Evolutionary conservation across 2,113 vertebrate genomes (phyloP).

Genomic region (Fregetta grallaria): DNA sequence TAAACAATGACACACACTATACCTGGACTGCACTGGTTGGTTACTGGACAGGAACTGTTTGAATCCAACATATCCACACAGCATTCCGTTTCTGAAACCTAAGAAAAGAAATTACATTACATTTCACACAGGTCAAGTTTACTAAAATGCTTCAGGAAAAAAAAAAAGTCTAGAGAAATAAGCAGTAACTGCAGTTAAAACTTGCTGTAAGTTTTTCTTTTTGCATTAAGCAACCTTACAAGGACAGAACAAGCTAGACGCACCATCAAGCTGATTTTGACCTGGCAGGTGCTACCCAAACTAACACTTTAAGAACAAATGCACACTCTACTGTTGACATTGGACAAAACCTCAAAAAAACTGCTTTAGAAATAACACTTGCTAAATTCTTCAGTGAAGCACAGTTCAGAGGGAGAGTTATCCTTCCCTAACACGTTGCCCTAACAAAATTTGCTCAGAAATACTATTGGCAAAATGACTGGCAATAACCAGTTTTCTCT

Average conservation of each 20-base stretch:
- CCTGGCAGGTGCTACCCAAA: not conserved
- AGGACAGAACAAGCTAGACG: not conserved
- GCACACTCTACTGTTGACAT: not conserved
- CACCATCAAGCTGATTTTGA: not conserved
- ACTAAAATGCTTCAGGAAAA: not conserved
- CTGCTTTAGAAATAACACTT: not conserved
- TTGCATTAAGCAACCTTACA: not conserved
- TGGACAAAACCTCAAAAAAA: not conserved
- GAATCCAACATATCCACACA: slow-evolving; percentile 77
- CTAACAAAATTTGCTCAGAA: not conserved
- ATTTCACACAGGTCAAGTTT: not conserved
- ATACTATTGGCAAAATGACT: not conserved
- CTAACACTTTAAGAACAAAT: not conserved
- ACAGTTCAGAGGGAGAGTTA: not conserved
- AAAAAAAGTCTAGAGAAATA: not conserved
- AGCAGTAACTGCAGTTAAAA: not conserved
- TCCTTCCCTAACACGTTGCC: not conserved
- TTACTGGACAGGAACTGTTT: slow-evolving; percentile 82
- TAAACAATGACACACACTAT: not conserved
- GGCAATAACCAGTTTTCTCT: not conserved
- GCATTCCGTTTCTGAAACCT: slow-evolving; percentile 75
- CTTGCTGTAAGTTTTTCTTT: not conserved
- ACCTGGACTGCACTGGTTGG: slow-evolving; percentile 88
- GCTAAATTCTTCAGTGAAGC: not conserved
- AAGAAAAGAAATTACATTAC: not conserved